Evolutionary conservation across 1,140 invertebrate species (phyloP).

Genomic region (Penaeus chinensis): DNA sequence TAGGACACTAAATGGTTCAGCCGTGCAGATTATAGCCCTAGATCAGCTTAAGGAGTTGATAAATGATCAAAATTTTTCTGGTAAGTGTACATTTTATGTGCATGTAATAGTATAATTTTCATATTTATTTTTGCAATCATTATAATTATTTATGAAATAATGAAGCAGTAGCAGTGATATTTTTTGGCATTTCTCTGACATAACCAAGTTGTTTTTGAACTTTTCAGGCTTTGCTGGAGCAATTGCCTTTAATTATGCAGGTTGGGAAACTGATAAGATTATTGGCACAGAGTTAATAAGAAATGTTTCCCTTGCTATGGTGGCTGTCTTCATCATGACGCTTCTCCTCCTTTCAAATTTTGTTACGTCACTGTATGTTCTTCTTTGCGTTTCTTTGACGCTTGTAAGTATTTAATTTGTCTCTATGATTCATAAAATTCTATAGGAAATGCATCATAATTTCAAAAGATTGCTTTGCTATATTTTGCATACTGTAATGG

Average conservation of each 20-base stretch:
- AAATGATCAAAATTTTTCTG: background rate
- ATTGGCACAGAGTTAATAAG: slow-evolving; percentile 81
- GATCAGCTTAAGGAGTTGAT: background rate
- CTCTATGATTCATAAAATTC: too few relatives aligned
- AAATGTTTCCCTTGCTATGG: slow-evolving; percentile 81
- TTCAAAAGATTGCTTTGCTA: too few relatives aligned
- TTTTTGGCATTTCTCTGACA: background rate
- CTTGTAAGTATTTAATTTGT: slow-evolving; percentile 69
- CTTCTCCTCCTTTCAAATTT: slow-evolving; percentile 82
- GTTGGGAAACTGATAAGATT: slow-evolving; percentile 81
- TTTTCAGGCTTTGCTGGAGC: slow-evolving; percentile 64
- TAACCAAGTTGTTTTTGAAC: background rate
- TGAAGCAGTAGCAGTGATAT: too few relatives aligned
- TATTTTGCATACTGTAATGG: too few relatives aligned
- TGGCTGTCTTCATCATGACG: slow-evolving; percentile 87
- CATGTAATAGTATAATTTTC: background rate
- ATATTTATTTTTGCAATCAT: too few relatives aligned
- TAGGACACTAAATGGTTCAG: background rate
- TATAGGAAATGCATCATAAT: too few relatives aligned
- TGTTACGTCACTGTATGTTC: slow-evolving; percentile 82
- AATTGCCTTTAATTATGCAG: slow-evolving; percentile 76
- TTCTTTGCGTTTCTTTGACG: slow-evolving; percentile 81
- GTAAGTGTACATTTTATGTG: background rate
- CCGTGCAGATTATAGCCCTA: background rate
- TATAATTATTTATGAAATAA: too few relatives aligned